Evolutionary conservation across 2,888 invertebrate species (phyloP).

Genomic region (Agrochola macilenta): DNA sequence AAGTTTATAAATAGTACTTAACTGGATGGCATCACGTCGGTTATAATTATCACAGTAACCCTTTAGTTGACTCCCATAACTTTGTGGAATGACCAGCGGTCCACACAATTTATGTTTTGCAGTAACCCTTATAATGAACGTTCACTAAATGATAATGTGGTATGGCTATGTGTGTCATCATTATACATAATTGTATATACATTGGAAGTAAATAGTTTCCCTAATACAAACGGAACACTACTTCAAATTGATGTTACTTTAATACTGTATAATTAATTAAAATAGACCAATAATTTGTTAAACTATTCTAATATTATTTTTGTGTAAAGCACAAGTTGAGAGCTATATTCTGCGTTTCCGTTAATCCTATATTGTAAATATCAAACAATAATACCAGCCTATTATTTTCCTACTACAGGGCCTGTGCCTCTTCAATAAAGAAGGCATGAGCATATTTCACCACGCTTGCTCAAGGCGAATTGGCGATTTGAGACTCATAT

Average conservation of each 20-base stretch:
- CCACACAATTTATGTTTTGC: constrained; percentile 38
- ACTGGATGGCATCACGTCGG: constrained; percentile 44
- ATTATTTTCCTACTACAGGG: not conserved
- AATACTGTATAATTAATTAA: not conserved
- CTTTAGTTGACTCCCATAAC: constrained; percentile 57
- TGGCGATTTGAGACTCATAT: not conserved
- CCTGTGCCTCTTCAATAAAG: not conserved
- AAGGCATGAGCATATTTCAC: not conserved
- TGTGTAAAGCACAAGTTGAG: not conserved
- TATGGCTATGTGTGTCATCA: not conserved
- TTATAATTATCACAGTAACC: constrained; percentile 60
- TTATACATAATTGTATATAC: not conserved
- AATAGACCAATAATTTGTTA: not conserved
- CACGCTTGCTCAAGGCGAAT: not conserved
- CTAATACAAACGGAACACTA: not conserved
- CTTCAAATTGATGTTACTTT: not conserved
- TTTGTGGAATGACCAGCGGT: constrained; percentile 37
- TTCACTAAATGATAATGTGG: constrained; percentile 3
- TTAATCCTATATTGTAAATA: not conserved
- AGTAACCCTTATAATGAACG: constrained; percentile 13
- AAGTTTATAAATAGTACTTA: constrained; percentile 57
- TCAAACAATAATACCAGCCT: not conserved
- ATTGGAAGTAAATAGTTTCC: not conserved
- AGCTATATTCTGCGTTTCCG: not conserved
- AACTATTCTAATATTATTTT: no score